A percentile compares a stretch with the other conserved stretches of the same genome.
phyloP scores from a whole-genome alignment of 2,113 vertebrate genomes.

The Ophiodon elongatus region DNA sequence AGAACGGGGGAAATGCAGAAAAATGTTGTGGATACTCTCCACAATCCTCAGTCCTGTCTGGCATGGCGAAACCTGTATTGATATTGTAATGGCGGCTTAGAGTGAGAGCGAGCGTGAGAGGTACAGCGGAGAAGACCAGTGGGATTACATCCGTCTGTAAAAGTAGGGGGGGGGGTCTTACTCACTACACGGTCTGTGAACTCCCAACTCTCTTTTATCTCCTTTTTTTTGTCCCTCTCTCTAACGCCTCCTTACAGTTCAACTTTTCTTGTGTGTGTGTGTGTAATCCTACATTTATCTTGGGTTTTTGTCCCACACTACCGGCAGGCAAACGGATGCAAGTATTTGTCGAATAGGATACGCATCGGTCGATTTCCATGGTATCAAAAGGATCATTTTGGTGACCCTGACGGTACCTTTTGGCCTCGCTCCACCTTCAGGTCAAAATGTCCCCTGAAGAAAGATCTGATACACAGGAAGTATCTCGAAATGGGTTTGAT shows the following conservation, averaged over 20 bases:
- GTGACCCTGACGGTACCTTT: not conserved
- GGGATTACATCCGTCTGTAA: constrained; percentile 62
- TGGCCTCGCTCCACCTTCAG: not conserved
- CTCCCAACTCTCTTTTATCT: constrained; percentile 59
- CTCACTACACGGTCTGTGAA: constrained; percentile 62
- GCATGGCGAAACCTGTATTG: constrained; percentile 39
- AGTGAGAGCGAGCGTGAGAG: constrained; percentile 27
- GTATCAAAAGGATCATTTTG: not conserved
- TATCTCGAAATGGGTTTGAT: not conserved
- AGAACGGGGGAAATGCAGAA: not conserved
- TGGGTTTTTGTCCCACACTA: not conserved
- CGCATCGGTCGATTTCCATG: not conserved
- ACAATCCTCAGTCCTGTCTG: constrained; percentile 16
- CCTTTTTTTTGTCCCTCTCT: constrained; percentile 36
- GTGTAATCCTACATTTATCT: constrained; percentile 28
- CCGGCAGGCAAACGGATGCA: not conserved
- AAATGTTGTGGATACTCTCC: constrained; percentile 1
- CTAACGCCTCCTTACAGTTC: constrained; percentile 18
- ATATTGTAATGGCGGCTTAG: constrained; percentile 43
- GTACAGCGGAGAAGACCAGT: constrained; percentile 30
- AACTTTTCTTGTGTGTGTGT: not conserved
- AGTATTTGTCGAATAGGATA: not conserved
- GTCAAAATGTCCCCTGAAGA: not conserved
- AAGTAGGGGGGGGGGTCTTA: constrained; percentile 41
- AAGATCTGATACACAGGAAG: not conserved